Conservation (phyloP, 2,113 vertebrate genomes). For the Dendropsophus ebraccatus region DNA sequence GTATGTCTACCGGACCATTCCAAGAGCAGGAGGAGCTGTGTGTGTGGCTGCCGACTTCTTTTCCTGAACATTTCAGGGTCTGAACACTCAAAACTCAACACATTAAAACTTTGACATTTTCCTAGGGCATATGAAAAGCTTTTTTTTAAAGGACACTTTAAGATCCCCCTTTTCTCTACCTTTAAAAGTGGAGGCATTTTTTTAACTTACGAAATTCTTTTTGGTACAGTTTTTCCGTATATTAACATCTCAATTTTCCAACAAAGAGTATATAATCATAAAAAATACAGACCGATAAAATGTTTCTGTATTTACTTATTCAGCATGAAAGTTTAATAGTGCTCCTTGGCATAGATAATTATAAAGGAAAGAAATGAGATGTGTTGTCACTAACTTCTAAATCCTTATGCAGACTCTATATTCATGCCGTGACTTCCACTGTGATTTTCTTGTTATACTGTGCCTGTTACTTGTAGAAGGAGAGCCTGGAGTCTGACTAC, state of each 20-base stretch:
- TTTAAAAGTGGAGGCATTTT: background rate
- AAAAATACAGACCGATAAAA: background rate
- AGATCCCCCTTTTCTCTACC: too few species aligned
- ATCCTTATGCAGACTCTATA: background rate
- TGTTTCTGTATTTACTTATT: background rate
- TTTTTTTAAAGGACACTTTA: too few species aligned
- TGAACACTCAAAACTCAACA: too few species aligned
- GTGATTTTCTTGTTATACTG: background rate
- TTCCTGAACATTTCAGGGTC: too few species aligned
- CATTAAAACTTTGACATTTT: too few species aligned
- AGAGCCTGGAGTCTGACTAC: background rate
- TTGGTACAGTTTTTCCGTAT: background rate
- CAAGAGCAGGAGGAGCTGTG: too few species aligned
- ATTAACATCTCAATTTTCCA: background rate
- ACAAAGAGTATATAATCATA: background rate
- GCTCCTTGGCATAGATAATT: background rate
- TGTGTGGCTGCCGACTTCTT: too few species aligned
- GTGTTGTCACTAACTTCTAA: background rate
- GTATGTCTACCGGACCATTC: too few species aligned
- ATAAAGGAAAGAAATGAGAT: background rate
- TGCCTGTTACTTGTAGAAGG: background rate
- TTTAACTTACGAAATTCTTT: background rate
- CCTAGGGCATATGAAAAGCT: too few species aligned
- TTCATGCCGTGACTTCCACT: conserved; percentile 2
- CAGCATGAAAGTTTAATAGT: background rate